Evolutionary conservation across 2,113 vertebrate species (phyloP).

Genomic region (Thermophis baileyi): DNA sequence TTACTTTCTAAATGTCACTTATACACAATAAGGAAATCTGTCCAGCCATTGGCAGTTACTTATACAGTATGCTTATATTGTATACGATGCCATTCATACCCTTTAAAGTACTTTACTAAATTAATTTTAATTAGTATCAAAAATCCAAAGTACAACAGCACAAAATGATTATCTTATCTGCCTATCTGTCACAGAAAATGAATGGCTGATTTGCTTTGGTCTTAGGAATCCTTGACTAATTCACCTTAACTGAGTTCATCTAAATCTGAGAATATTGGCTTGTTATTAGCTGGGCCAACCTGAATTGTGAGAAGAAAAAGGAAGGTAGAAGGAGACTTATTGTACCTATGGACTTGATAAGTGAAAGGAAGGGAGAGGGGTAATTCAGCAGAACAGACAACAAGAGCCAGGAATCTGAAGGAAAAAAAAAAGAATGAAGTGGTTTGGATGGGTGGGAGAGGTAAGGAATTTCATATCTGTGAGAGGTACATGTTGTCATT

Average conservation of each 20-base stretch:
- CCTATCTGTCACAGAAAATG: not conserved
- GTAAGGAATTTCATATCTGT: not conserved
- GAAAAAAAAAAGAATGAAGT: no score
- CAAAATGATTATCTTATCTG: not conserved
- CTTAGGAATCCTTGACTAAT: not conserved
- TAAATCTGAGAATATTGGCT: not conserved
- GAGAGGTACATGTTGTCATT: not conserved
- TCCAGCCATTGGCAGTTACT: not conserved
- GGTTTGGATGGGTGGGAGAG: not conserved
- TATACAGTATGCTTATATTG: not conserved
- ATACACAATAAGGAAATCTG: not conserved
- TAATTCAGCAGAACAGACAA: not conserved
- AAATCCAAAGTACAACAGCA: no score
- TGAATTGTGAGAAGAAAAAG: not conserved
- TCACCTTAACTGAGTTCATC: not conserved
- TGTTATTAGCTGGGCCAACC: not conserved
- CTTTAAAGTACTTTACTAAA: not conserved
- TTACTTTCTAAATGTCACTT: not conserved
- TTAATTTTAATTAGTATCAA: not conserved
- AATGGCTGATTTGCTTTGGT: not conserved
- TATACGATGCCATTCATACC: not conserved
- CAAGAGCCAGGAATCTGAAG: not conserved
- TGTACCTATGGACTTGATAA: not conserved
- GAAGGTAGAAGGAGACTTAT: not conserved
- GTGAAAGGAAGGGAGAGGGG: not conserved